These are phyloP conservation scores for Neofelis nebulosa DNA, from an alignment of 2,113 vertebrate species.

Conservation along the genomic window DNA sequence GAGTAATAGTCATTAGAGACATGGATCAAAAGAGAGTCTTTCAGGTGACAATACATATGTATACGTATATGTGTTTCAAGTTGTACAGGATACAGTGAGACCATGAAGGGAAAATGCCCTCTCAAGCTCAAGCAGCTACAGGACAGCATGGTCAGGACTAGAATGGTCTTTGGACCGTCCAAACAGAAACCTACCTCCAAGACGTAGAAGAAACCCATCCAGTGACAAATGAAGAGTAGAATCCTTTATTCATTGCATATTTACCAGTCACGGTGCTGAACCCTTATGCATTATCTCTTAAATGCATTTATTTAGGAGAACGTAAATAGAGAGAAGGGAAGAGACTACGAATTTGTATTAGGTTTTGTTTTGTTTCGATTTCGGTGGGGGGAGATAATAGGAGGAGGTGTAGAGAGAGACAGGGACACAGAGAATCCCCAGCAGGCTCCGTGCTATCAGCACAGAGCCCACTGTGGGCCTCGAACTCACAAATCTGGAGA, in stretches of 20 bases:
- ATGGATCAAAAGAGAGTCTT: background rate
- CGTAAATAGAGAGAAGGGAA: background rate
- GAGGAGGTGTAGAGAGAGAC: too few species aligned
- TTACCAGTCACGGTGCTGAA: background rate
- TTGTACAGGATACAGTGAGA: too few species aligned
- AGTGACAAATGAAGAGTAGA: too few species aligned
- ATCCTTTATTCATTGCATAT: rapidly evolving
- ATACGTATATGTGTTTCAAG: too few species aligned
- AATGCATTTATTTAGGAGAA: background rate
- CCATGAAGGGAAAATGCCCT: background rate
- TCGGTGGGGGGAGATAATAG: rapidly evolving
- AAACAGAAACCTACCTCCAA: background rate
- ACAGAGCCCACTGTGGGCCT: too few species aligned
- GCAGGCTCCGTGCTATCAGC: too few species aligned
- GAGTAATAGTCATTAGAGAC: background rate
- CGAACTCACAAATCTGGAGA: too few species aligned
- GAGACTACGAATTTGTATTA: rapidly evolving
- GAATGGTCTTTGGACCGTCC: too few species aligned
- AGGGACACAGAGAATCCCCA: too few species aligned
- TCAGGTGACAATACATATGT: background rate
- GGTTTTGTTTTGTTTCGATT: too few species aligned
- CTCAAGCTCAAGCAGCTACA: too few species aligned
- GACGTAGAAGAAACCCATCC: background rate
- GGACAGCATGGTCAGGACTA: too few species aligned
- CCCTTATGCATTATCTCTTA: rapidly evolving